phyloP scores from a whole-genome alignment of 1,140 invertebrate species.

The Ceratosolen fusciceps region DNA sequence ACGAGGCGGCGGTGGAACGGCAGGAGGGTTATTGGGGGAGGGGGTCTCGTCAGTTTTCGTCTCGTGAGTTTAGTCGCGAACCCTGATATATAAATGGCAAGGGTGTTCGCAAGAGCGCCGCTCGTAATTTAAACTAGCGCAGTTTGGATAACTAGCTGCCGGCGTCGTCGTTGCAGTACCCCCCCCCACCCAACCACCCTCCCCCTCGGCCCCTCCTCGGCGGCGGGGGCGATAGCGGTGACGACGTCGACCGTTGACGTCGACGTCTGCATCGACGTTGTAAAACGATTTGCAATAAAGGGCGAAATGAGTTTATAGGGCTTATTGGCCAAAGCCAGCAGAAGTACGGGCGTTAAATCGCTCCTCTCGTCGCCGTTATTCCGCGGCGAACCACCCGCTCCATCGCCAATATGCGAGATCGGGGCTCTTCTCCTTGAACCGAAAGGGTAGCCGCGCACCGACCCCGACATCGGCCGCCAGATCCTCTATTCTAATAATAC shows the following conservation, averaged over 20 bases:
- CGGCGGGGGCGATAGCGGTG: conserved; percentile 50
- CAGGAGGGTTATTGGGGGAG: conserved; percentile 10
- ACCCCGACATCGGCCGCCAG: too few species aligned
- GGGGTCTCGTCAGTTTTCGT: conserved; percentile 40
- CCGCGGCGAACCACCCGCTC: conserved; percentile 27
- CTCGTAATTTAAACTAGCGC: conserved; percentile 70
- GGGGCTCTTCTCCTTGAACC: too few species aligned
- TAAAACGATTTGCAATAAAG: conserved; percentile 71
- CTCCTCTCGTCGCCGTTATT: too few species aligned
- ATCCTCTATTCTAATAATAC: too few species aligned
- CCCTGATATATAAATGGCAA: conserved; percentile 67
- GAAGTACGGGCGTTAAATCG: conserved; percentile 54
- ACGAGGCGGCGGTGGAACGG: conserved; percentile 49
- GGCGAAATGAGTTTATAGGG: conserved; percentile 71
- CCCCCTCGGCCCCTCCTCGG: neutral
- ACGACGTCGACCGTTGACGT: conserved; percentile 61
- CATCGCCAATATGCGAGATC: conserved; percentile 60
- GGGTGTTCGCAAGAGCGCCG: conserved; percentile 55
- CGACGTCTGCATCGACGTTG: conserved; percentile 56
- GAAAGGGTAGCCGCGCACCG: too few species aligned
- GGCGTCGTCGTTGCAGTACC: conserved; percentile 48
- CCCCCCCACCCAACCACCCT: too few species aligned
- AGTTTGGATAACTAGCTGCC: conserved; percentile 69
- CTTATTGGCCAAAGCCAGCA: conserved; percentile 66
- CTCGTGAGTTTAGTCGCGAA: conserved; percentile 28